Evolutionary conservation across 1,140 invertebrate species (phyloP).

Genomic region (Harpegnathos saltator): DNA sequence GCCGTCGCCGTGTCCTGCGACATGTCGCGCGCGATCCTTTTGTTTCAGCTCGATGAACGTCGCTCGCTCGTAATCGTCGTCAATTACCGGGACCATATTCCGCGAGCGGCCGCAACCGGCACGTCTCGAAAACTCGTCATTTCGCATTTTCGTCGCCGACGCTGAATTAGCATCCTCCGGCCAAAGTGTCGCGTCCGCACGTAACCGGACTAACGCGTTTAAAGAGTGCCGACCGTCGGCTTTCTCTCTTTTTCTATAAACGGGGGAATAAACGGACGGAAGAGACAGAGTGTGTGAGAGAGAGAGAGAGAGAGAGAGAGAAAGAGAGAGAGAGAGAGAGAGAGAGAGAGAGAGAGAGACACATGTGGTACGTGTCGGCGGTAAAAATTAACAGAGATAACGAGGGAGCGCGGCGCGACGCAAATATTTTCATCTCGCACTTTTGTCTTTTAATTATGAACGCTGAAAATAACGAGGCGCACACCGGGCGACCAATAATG

Average conservation of each 20-base stretch:
- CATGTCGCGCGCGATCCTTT: neutral
- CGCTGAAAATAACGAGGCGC: slow-evolving; percentile 8
- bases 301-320: too few relatives aligned
- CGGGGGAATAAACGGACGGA: too few relatives aligned
- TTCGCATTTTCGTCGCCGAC: neutral
- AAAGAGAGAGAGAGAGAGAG: too few relatives aligned
- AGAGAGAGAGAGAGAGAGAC: too few relatives aligned
- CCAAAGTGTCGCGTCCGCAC: neutral
- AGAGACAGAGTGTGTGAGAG: too few relatives aligned
- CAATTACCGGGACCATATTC: neutral
- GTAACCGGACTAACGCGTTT: neutral
- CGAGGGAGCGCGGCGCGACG: neutral
- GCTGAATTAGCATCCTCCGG: neutral
- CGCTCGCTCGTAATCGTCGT: slow-evolving; percentile 15
- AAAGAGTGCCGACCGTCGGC: neutral
- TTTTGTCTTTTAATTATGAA: slow-evolving; percentile 24
- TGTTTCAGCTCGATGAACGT: slow-evolving; percentile 3
- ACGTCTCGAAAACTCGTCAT: slow-evolving; percentile 23
- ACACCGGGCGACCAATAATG: neutral
- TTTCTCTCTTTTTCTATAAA: neutral
- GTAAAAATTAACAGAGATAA: neutral
- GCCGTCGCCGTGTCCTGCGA: neutral
- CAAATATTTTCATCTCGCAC: slow-evolving; percentile 12
- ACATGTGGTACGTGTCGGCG: neutral
- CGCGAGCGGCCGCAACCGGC: neutral